Percentiles rank a stretch among this genome's conserved stretches.
Conservation (phyloP, 2,113 vertebrate genomes). For the Crotalus viridis region DNA sequence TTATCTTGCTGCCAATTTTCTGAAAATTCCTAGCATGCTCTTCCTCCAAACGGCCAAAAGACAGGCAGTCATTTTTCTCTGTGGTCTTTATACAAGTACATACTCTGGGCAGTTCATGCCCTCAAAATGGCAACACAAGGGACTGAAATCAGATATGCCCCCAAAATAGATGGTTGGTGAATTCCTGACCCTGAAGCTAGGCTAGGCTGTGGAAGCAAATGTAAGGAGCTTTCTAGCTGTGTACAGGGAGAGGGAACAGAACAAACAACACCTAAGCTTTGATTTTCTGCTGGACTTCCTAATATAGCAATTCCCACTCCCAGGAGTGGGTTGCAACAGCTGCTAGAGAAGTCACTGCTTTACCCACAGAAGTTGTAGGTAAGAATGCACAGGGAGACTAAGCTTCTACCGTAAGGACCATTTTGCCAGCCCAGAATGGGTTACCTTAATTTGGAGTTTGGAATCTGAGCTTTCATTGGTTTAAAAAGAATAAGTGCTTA, state of each 20-base stretch:
- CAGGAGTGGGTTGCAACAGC: background rate
- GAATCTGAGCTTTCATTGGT: slow-evolving; percentile 3
- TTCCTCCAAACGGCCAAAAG: too few relatives aligned
- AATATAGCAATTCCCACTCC: background rate
- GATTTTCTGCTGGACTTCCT: background rate
- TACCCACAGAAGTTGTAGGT: background rate
- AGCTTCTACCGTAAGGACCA: background rate
- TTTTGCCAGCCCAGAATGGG: background rate
- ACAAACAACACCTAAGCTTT: background rate
- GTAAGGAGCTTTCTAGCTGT: slow-evolving; percentile 6
- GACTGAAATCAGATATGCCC: slow-evolving; percentile 17
- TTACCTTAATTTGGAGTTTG: background rate
- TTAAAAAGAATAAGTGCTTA: background rate
- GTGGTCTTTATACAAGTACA: slow-evolving; percentile 1
- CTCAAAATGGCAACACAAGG: slow-evolving; percentile 1
- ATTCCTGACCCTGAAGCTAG: slow-evolving; percentile 18
- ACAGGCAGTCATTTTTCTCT: background rate
- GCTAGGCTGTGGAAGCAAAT: background rate
- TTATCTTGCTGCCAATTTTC: background rate
- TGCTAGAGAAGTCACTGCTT: background rate
- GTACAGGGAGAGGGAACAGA: background rate
- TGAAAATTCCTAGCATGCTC: background rate
- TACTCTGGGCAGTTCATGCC: background rate
- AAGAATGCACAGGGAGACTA: background rate
- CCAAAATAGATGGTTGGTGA: slow-evolving; percentile 16